Evolutionary conservation across 2,888 invertebrate genomes (phyloP), one percentile per base, ranked within the genome.

Genomic region (Metellina segmentata): DNA sequence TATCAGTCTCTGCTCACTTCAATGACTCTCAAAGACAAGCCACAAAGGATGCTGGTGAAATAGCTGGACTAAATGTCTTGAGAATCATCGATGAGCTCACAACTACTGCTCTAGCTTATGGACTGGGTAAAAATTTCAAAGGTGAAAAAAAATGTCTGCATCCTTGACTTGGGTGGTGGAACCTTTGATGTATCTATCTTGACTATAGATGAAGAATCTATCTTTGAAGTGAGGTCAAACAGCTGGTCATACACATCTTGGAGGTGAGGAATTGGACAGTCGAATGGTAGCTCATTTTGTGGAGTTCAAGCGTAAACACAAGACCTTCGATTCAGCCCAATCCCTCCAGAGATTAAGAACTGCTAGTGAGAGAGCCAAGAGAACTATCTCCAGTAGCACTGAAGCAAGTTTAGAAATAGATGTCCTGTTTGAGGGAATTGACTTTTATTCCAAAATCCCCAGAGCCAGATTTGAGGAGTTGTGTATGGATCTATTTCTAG

Each of bases 11-110:
- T 7, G 97, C 98, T 8, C 97, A 97, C 94, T 97, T 97, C 95
- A 96, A 96, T 94, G 96, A 96, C 94, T 95, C 96, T 0, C 96
- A 96, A 94, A 95, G 96, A 77, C 96, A 96, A 94, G 96, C 98
- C 8, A 97, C 98, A 93, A 98, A 98, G 95, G 98, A 98, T 95
- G 98, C 98, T 13, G 98, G 98, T 0, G 96, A 96, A n/a, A 97
- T 95, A 94, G 97, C 98, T 48, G 98, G 97, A 0, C 95, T 98
- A 51, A 98, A 98, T 95, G 98, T 98, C 2, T 95, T 98, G 72
- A 96, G 98, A 94, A 98, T 98, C 93, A 94, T 95, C 77, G 95
- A 95, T 92, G 95, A 95, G 82, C 95, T 95, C 1, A 95, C 94
- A 16, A 95, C 94, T 52, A 94, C 94, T 74, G 94, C 94, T 4